Base-by-base conservation (phyloP, 2,888 invertebrate genomes). In the Biston stratarius region DNA sequence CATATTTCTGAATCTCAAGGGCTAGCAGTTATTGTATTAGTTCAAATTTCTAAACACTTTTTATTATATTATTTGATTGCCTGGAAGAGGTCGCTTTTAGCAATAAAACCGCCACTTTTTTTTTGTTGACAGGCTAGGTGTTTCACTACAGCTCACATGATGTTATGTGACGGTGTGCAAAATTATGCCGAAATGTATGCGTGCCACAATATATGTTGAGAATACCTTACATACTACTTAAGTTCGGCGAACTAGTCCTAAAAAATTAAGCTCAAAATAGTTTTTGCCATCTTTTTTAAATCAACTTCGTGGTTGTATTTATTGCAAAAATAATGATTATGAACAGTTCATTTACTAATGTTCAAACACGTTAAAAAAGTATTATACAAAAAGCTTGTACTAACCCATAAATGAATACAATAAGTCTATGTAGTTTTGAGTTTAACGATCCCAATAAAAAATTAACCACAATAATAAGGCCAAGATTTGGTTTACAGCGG, bases 291-390 rank as follows among this genome's bases (percentile, higher is more conserved):
- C 12, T 24, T 6, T 11, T 14, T 47, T 6, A 12, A 14, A 11
- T 33, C 24, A 24, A 3, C n/a, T 11, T 51, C 12, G 34, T n/a
- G 15, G 15, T 33, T 51, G 1, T 24, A 24, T 24, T 24, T 24
- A 34, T 51, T 51, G 1, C 8, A 36, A 44, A 24, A 44, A 1
- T 24, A 42, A 57, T 1, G 1, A 24, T 24, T 24, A 57, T 45
- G 33, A 57, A n/a, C 44, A n/a, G 8, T 14, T 45, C 34, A 36
- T 57, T 57, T 45, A 14, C 14, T 47, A 47, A 57, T 45, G 34
- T 45, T 42, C 7, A 33, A 55, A 12, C 12, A n/a, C 5, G 8
- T 49, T 42, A 24, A 24, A 42, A 15, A 15, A 55, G 33, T 10
- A 33, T 38, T 9, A 2, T 6, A 24, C 24, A 55, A 24, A 55